These are phyloP conservation scores for Melopsittacus undulatus DNA, from an alignment of 2,797 vertebrate species.

Conservation along the genomic window DNA sequence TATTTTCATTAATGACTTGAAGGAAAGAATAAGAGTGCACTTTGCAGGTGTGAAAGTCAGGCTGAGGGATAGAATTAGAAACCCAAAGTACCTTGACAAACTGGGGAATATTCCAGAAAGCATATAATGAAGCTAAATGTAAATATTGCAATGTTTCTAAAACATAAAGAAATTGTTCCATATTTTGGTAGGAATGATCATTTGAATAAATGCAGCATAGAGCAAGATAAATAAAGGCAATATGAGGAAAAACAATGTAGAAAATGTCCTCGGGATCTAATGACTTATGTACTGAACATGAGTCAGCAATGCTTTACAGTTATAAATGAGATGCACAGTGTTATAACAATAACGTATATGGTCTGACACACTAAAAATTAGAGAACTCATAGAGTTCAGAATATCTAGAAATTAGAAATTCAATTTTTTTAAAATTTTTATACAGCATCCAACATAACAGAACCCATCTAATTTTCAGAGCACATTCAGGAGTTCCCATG, in stretches of 20 bases:
- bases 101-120: not conserved
- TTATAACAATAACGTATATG: not conserved
- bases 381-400: not conserved
- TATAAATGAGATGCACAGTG: not conserved
- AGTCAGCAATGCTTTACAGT: not conserved
- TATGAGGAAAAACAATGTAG: not conserved
- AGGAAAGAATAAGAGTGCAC: not conserved
- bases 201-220: not conserved
- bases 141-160: not conserved
- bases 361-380: not conserved
- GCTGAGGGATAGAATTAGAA: not conserved
- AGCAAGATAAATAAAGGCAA: not conserved
- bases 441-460: not conserved
- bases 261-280: not conserved
- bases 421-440: not conserved
- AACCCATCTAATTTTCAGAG: not conserved
- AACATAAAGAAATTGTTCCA: not conserved
- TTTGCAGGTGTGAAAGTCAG: not conserved
- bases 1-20: not conserved
- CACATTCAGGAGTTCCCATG: not conserved
- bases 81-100: not conserved
- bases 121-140: not conserved
- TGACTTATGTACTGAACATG: rapidly evolving
- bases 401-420: not conserved
- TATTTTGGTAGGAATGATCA: not conserved